A percentile compares a stretch with the other conserved stretches of the same genome.
Conservation (phyloP, 2,113 vertebrate species). For the Sardina pilchardus region DNA sequence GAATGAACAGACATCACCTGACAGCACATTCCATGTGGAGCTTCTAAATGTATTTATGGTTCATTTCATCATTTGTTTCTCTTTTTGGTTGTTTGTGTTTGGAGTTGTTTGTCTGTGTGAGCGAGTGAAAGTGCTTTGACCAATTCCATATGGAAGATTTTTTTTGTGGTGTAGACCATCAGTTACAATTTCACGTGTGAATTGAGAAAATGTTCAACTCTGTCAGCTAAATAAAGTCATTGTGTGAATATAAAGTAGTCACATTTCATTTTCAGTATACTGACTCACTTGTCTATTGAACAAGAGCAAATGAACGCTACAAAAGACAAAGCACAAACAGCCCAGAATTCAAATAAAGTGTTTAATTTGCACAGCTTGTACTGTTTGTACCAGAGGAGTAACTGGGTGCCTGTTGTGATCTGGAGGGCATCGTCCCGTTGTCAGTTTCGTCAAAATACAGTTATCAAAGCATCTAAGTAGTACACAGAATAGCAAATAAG, state of each 20-base stretch:
- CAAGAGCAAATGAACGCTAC: background rate
- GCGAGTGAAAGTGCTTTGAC: background rate
- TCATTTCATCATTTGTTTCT: background rate
- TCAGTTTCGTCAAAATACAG: background rate
- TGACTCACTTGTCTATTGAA: background rate
- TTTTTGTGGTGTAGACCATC: background rate
- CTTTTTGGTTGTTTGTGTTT: background rate
- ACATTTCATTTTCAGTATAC: background rate
- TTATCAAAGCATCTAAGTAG: background rate
- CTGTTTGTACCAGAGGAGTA: slow-evolving; percentile 59
- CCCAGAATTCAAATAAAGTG: slow-evolving; percentile 28
- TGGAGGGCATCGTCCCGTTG: slow-evolving; percentile 35
- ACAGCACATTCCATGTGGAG: slow-evolving; percentile 10
- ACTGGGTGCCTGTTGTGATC: slow-evolving; percentile 9
- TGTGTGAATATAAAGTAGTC: background rate
- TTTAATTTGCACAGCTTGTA: slow-evolving; percentile 61
- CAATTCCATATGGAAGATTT: background rate
- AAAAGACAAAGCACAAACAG: slow-evolving; percentile 16
- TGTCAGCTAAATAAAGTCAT: background rate
- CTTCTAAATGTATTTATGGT: background rate
- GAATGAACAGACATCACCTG: background rate
- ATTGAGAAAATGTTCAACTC: background rate
- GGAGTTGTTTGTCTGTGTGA: background rate
- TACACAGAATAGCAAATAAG: slow-evolving; percentile 9
- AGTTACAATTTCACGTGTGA: background rate